These are phyloP conservation scores for Lophius americanus DNA, from an alignment of 2,797 vertebrate genomes.

Conservation along the genomic window DNA sequence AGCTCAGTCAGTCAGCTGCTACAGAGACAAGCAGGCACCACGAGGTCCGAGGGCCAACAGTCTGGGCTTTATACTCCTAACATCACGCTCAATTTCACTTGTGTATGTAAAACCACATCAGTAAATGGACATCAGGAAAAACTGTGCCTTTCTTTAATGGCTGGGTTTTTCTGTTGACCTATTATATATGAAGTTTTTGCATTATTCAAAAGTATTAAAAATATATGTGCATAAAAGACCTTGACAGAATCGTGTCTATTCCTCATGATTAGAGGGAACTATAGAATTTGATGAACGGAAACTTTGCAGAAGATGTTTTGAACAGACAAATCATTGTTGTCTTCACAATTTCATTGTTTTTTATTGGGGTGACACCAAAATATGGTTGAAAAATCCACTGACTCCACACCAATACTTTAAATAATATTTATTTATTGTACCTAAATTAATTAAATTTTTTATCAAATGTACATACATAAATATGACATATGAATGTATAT, in stretches of 20 bases:
- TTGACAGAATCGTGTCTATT: background rate
- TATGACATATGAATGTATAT: too few species aligned
- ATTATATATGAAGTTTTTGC: background rate
- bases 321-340: background rate
- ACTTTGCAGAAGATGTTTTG: background rate
- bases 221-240: background rate
- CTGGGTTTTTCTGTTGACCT: too few species aligned
- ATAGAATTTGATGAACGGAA: background rate
- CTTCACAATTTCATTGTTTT: background rate
- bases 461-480: too few species aligned
- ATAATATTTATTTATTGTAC: too few species aligned
- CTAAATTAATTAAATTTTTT: too few species aligned
- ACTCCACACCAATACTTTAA: too few species aligned
- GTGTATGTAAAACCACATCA: background rate
- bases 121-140: too few species aligned
- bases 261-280: too few species aligned
- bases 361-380: too few species aligned
- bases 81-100: conserved; percentile 19
- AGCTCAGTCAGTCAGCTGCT: conserved; percentile 26
- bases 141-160: too few species aligned
- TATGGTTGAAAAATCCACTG: too few species aligned
- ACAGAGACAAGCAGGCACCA: conserved; percentile 35
- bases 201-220: conserved; percentile 7
- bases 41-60: conserved; percentile 32
- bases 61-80: conserved; percentile 14